Percentiles rank a stretch among this genome's conserved stretches.
These are phyloP conservation scores for Xerus rutilus DNA, from an alignment of 2,797 vertebrate species.

Conservation along the genomic window DNA sequence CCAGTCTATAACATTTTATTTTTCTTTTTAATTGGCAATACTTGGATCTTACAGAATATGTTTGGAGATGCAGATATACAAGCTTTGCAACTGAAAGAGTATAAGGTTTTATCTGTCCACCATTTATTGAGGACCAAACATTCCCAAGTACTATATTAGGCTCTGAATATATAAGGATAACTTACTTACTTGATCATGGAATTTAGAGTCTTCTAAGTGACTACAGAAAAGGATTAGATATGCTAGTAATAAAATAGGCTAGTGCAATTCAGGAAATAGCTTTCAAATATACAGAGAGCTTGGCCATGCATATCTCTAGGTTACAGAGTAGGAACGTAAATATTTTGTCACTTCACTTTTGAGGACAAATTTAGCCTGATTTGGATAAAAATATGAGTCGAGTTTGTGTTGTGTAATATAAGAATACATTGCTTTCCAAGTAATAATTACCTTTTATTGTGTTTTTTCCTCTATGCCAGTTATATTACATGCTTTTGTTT, in stretches of 20 bases:
- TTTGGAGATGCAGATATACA: neutral
- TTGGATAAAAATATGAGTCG: neutral
- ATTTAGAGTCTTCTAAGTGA: neutral
- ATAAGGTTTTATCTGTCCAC: neutral
- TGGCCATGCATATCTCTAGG: neutral
- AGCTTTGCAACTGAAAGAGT: neutral
- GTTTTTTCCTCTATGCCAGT: neutral
- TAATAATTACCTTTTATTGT: constrained; percentile 21
- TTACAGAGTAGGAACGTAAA: neutral
- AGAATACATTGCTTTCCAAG: neutral
- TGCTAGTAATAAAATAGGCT: neutral
- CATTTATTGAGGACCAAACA: neutral
- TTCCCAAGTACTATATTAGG: neutral
- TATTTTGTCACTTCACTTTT: neutral
- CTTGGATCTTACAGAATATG: neutral
- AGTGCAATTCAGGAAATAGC: neutral
- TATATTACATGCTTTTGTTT: neutral
- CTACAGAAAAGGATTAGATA: neutral
- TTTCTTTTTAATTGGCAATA: neutral
- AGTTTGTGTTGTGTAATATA: neutral
- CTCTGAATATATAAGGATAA: neutral
- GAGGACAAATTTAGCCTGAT: neutral
- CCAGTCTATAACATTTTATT: too few relatives aligned
- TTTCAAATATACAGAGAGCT: neutral
- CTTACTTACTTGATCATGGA: neutral